Percentiles rank a stretch among this genome's conserved stretches.
phyloP scores from a whole-genome alignment of 2,888 invertebrate genomes.

The Norana najaformis region DNA sequence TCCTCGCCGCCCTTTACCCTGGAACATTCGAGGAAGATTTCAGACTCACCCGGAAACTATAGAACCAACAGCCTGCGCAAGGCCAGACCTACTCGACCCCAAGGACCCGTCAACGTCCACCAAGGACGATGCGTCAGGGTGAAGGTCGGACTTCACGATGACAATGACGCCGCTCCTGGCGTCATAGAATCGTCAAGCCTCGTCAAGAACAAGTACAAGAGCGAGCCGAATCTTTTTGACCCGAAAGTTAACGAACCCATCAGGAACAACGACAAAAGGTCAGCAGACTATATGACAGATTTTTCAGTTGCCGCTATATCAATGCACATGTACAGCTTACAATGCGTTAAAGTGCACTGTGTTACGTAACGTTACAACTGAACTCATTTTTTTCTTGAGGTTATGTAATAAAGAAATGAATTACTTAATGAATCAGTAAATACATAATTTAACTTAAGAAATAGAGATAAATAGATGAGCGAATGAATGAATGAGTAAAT shows the following conservation, averaged over 20 bases:
- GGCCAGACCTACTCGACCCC: neutral
- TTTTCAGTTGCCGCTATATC: no score
- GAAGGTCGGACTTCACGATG: conserved; percentile 1
- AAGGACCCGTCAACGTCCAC: neutral
- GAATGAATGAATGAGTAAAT: no score
- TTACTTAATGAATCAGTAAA: no score
- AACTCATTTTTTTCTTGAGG: no score
- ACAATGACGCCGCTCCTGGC: neutral
- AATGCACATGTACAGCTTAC: no score
- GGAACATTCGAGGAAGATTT: neutral
- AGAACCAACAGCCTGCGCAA: neutral
- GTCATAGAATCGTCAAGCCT: neutral
- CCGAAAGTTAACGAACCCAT: neutral
- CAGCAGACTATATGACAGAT: neutral
- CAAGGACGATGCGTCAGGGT: conserved; percentile 3
- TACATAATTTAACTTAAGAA: no score
- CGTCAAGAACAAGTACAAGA: neutral
- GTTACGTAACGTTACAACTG: no score
- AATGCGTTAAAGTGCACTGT: no score
- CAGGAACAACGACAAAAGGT: neutral
- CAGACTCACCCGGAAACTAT: neutral
- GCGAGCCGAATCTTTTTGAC: neutral
- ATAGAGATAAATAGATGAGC: no score
- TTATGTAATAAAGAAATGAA: no score
- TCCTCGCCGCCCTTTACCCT: neutral